Conservation (phyloP, 2,888 invertebrate species). For the Dynastes tityus region DNA sequence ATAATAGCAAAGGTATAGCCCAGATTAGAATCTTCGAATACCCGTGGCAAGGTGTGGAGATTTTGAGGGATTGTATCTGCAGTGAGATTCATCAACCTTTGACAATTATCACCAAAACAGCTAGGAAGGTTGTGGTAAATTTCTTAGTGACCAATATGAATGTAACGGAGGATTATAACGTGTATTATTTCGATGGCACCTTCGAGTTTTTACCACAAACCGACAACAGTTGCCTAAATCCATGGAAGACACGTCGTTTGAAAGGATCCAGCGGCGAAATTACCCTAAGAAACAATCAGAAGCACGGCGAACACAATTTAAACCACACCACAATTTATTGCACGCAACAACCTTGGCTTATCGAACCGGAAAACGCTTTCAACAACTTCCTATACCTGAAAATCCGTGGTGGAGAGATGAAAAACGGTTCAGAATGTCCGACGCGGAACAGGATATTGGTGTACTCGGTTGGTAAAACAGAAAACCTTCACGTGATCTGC, state of each 20-base stretch:
- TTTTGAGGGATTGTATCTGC: conserved; percentile 83
- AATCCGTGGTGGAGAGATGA: conserved; percentile 74
- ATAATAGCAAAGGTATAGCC: conserved; percentile 61
- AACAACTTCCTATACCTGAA: conserved; percentile 82
- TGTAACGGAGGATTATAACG: conserved; percentile 85
- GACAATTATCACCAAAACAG: conserved; percentile 79
- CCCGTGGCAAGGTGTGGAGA: conserved; percentile 80
- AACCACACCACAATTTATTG: conserved; percentile 74
- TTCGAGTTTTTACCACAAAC: conserved; percentile 78
- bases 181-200: conserved; percentile 85
- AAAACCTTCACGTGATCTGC: conserved; percentile 78
- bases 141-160: conserved; percentile 86
- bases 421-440: conserved; percentile 74
- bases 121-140: conserved; percentile 81
- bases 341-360: conserved; percentile 84
- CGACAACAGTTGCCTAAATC: conserved; percentile 76
- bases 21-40: conserved; percentile 75
- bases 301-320: conserved; percentile 71
- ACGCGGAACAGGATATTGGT: conserved; percentile 82
- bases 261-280: conserved; percentile 84
- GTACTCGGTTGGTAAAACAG: conserved; percentile 80
- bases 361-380: conserved; percentile 81
- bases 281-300: conserved; percentile 76
- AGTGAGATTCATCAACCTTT: conserved; percentile 79
- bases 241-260: conserved; percentile 78